Percentiles rank a stretch among this genome's conserved stretches.
Evolutionary conservation across 2,888 invertebrate species (phyloP).

Genomic region (Coecobrya sp.): DNA sequence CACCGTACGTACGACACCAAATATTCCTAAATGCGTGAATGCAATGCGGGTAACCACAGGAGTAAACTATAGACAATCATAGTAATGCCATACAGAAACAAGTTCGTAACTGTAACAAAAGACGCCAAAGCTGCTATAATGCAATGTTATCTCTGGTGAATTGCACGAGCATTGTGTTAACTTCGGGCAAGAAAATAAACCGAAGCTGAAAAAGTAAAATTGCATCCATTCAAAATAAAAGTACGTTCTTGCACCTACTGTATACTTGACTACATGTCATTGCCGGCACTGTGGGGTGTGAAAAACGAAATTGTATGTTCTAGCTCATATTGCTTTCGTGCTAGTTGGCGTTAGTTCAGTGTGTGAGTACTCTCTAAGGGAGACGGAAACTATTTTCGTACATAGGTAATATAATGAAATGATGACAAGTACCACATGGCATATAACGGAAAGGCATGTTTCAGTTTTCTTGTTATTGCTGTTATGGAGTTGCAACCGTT

Average conservation of each 20-base stretch:
- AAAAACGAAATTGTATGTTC: background rate
- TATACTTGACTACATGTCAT: too few species aligned
- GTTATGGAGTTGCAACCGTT: too few species aligned
- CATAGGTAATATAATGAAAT: too few species aligned
- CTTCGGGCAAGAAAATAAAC: background rate
- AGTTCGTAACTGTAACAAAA: background rate
- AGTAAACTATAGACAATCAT: background rate
- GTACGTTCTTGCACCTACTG: conserved; percentile 23
- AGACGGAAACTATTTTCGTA: too few species aligned
- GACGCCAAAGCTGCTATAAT: background rate
- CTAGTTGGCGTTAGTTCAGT: too few species aligned
- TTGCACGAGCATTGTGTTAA: background rate
- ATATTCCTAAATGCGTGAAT: background rate
- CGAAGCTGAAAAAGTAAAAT: conserved; percentile 49
- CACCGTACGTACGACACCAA: background rate
- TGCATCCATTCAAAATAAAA: conserved; percentile 62
- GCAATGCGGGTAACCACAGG: background rate
- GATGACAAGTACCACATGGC: too few species aligned
- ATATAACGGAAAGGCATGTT: too few species aligned
- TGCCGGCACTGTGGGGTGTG: background rate
- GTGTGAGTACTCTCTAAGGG: too few species aligned
- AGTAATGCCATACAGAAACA: background rate
- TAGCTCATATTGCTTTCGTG: too few species aligned
- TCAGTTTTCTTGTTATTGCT: too few species aligned
- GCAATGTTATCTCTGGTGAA: background rate